Conservation (phyloP, 2,888 invertebrate species). For the Chironomus riparius region DNA sequence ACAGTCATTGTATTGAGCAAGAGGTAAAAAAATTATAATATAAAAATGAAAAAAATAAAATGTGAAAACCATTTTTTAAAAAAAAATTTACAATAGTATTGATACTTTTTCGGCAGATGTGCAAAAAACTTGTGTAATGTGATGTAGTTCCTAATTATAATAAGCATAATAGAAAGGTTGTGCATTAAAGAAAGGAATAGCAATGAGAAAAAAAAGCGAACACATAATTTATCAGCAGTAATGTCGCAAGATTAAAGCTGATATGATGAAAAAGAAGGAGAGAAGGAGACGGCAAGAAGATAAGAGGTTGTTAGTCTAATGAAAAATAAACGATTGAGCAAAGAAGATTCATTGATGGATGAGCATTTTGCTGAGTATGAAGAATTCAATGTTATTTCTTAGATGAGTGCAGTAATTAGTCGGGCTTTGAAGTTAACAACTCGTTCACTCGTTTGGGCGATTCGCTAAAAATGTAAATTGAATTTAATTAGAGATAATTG, state of each 20-base stretch:
- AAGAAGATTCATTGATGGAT: background rate
- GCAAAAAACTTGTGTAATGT: background rate
- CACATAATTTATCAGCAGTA: background rate
- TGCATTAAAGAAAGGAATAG: background rate
- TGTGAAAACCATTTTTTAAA: background rate
- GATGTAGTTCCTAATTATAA: background rate
- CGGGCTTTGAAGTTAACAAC: conserved; percentile 90
- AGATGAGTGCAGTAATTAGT: conserved; percentile 82
- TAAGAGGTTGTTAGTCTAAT: background rate
- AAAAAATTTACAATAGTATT: background rate
- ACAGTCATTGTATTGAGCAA: conserved; percentile 25
- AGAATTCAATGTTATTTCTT: conserved; percentile 37
- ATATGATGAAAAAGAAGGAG: background rate
- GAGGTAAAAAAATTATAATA: conserved; percentile 8
- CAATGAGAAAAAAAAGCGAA: background rate
- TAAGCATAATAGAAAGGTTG: background rate
- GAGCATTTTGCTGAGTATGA: background rate
- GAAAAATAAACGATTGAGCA: background rate
- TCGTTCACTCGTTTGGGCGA: conserved; percentile 83
- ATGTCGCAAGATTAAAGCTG: background rate
- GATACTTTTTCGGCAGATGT: background rate
- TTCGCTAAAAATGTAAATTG: conserved; percentile 47
- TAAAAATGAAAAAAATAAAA: background rate
- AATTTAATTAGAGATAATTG: background rate
- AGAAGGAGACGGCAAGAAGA: background rate